Evolutionary conservation across 2,888 invertebrate species (phyloP), one percentile per base, ranked within the genome.

Genomic region (Hyles lineata): DNA sequence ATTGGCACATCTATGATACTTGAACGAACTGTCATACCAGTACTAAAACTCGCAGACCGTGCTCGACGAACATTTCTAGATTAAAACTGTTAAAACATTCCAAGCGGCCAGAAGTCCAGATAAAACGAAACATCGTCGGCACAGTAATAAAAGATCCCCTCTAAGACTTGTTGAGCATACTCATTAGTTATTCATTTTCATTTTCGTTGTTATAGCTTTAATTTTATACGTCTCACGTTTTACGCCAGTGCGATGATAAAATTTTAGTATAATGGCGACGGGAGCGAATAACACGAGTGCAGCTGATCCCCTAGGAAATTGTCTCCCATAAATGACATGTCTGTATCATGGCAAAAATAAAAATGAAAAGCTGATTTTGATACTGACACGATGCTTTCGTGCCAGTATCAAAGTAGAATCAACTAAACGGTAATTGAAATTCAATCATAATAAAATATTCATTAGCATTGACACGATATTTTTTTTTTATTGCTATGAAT

Each of bases 151-250:
- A 90, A 89, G 84, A 83, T 84, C 84, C 84, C 82, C 85, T 85
- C 81, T 84, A 82, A 87, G 87, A 89, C 89, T 90, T 91, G 88
- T 89, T 88, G 87, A 89, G 87, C 83, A 81, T 79, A 82, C 81
- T 89, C 90, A 91, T 92, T 91, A 90, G 87, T 88, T 89, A 92
- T 92, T 91, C 89, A 93, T 92, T 90, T 90, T 89, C 86, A 90
- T 91, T 88, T 90, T 84, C 87, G 81, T 87, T 86, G 87, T 87
- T 87, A 89, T 81, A 80, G 79, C 83, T 81, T 83, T 88, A 87
- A 90, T 89, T 89, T 89, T 86, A 86, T 80, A 83, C 80, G 75
- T 76, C 76, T 82, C 77, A 77, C 76, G 78, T 83, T 87, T 89
- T 86, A 87, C 80, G 81, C 78, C 78, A 77, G 75, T 75, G 73